Evolutionary conservation across 2,797 vertebrate genomes (phyloP).

Genomic region (Sphenopsis melanotis): DNA sequence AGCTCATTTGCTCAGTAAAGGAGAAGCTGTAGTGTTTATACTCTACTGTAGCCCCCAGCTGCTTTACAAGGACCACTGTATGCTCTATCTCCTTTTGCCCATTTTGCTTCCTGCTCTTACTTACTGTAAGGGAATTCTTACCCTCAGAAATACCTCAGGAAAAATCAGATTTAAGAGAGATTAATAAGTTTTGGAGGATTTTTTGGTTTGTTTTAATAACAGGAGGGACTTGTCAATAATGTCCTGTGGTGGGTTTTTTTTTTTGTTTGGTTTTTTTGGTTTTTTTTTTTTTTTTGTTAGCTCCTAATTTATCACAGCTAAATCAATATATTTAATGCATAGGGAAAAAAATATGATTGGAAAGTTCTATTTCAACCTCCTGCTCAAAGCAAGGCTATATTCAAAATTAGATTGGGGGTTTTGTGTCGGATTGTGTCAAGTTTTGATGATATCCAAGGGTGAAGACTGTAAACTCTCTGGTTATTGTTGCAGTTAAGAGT

Average conservation of each 20-base stretch:
- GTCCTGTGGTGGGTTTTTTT: not conserved
- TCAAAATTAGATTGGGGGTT: not conserved
- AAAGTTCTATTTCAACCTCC: not conserved
- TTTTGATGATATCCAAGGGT: not conserved
- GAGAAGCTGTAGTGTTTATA: not conserved
- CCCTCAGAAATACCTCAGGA: not conserved
- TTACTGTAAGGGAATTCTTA: not conserved
- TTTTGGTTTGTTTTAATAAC: not conserved
- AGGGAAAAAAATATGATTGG: not conserved
- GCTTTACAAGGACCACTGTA: not conserved
- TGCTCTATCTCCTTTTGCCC: not conserved
- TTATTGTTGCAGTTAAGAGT: not conserved
- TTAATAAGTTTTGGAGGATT: not conserved
- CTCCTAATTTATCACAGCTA: not conserved
- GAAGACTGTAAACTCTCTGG: not conserved
- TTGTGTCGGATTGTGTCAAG: not conserved
- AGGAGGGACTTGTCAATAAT: not conserved
- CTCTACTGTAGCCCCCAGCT: not conserved
- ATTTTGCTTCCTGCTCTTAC: not conserved
- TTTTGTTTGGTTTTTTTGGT: too few species aligned
- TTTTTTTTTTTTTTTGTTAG: not conserved
- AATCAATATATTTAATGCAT: not conserved
- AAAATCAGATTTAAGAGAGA: not conserved
- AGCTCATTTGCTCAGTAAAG: not conserved
- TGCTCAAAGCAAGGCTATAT: not conserved